Evolutionary conservation across 2,797 vertebrate species (phyloP).

Genomic region (Epinephelus malabaricus): DNA sequence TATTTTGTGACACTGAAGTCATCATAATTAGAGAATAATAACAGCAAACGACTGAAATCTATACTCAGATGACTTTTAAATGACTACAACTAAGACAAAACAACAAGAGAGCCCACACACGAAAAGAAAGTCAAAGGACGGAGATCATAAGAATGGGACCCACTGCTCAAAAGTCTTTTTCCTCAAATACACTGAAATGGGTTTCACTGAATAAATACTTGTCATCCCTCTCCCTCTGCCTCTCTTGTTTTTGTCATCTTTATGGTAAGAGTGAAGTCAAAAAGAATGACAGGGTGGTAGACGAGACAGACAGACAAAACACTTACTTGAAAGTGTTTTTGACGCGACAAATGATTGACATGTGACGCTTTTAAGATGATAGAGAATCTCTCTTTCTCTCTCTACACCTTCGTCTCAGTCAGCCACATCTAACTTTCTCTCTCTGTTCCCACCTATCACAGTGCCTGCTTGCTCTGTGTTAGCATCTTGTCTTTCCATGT

Average conservation of each 20-base stretch:
- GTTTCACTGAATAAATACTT: slow-evolving; percentile 12
- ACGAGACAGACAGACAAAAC: slow-evolving; percentile 39
- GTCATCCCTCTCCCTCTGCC: neutral
- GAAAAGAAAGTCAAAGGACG: slow-evolving; percentile 8
- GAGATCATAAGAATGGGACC: slow-evolving; percentile 36
- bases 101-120: slow-evolving; percentile 18
- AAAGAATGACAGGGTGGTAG: slow-evolving; percentile 22
- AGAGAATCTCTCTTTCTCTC: slow-evolving; percentile 15
- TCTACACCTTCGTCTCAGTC: neutral
- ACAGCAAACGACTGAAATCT: slow-evolving; percentile 3
- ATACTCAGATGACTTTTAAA: slow-evolving; percentile 1
- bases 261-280: neutral
- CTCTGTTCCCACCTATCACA: slow-evolving; percentile 34
- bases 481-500: slow-evolving; percentile 61
- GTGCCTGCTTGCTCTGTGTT: slow-evolving; percentile 28
- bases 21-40: neutral
- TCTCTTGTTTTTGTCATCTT: slow-evolving; percentile 9
- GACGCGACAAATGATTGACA: slow-evolving; percentile 69
- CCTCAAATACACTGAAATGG: slow-evolving; percentile 27
- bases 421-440: slow-evolving; percentile 21
- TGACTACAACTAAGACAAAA: slow-evolving; percentile 14
- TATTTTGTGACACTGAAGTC: slow-evolving; percentile 5
- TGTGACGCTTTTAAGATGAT: slow-evolving; percentile 42
- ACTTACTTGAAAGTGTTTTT: slow-evolving; percentile 40
- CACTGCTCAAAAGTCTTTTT: slow-evolving; percentile 25